Evolutionary conservation across 2,113 vertebrate genomes (phyloP), one percentile per base, ranked within the genome.

Genomic region (Irena cyanogastra): DNA sequence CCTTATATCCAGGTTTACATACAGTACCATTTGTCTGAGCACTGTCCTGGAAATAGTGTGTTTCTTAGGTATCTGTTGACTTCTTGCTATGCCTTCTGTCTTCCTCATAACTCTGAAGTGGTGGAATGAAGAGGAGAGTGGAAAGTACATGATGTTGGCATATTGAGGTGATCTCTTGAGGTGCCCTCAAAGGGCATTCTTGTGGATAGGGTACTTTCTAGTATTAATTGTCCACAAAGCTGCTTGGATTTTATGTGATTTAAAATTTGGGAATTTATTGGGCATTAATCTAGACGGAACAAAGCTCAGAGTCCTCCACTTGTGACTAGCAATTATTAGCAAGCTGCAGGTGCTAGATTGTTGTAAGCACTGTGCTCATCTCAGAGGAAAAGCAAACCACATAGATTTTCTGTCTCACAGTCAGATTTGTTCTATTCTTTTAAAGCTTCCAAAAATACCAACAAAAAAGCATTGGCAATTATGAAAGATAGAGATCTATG

Each of bases 1-100:
- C 87, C 70, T 90, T 69, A 49, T 76, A 33, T 87, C 50, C 83
- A 78, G 61, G 78, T 93, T 97, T 94, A 83, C 59, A 61, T 82
- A 75, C 68, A 50, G 28, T 84, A 90, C 65, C 15, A 42, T 80
- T 93, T 92, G 9, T 94, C 54, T 97, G 47, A 71, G n/a, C 47
- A 74, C 42, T 85, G 22, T 68, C 24, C 63, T 87, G 44, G 61
- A 83, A 49, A 80, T 64, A 74, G 39, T 76, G 37, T 49, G 45
- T 79, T 94, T 92, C 39, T 69, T 47, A 35, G 23, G 16, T 65
- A 12, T 61, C 68, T 56, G 4, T 60, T 72, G 56, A 47, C 11
- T 86, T 82, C 63, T 87, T 87, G 17, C 26, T 83, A 66, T 59
- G 42, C 16, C 22, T 74, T 70, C 27, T 70, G 8, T 90, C 77